Evolutionary conservation across 2,797 vertebrate genomes (phyloP).

Genomic region (Capromys pilorides): DNA sequence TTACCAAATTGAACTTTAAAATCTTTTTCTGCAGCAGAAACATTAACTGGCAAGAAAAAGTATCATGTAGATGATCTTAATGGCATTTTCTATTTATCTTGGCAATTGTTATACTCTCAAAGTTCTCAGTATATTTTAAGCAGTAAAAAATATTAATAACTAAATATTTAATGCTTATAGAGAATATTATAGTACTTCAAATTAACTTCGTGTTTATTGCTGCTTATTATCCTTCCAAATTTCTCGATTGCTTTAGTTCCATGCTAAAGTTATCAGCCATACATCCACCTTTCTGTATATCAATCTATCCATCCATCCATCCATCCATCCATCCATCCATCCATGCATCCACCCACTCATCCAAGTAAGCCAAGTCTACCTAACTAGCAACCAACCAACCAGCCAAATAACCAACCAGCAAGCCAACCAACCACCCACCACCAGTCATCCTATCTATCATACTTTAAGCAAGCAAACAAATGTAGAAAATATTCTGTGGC

Average conservation of each 20-base stretch:
- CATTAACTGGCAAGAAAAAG: not conserved
- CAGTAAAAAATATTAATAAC: not conserved
- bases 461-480: not conserved
- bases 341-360: too few relatives aligned
- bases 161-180: not conserved
- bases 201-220: not conserved
- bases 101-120: not conserved
- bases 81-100: not conserved
- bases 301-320: not conserved
- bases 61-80: not conserved
- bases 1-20: conserved; percentile 37
- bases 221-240: not conserved
- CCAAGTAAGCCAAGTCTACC: not conserved
- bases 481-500: not conserved
- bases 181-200: not conserved
- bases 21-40: not conserved
- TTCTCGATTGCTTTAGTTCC: not conserved
- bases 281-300: not conserved
- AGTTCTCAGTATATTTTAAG: not conserved
- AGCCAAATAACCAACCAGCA: not conserved
- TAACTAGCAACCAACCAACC: not conserved
- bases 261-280: not conserved
- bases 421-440: not conserved
- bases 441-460: not conserved
- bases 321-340: not conserved